phyloP scores from a whole-genome alignment of 2,113 vertebrate species.

The Ellobius talpinus region DNA sequence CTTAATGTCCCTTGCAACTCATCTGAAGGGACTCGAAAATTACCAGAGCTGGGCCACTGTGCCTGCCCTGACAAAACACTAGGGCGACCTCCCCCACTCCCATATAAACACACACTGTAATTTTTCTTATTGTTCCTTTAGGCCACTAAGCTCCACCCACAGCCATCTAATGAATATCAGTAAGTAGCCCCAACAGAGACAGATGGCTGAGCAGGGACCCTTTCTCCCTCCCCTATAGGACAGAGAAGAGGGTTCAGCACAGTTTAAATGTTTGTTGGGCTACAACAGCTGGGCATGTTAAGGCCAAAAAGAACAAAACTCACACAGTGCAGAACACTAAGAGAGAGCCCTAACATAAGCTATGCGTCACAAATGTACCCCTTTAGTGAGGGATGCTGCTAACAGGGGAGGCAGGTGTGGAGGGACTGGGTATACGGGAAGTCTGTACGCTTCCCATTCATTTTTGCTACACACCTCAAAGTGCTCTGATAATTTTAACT shows the following conservation, averaged over 20 bases:
- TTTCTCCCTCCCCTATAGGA: not conserved
- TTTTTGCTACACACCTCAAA: not conserved
- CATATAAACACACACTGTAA: not conserved
- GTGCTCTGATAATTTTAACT: not conserved
- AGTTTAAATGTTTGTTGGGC: not conserved
- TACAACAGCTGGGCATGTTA: not conserved
- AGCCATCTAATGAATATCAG: not conserved
- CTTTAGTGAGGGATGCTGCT: too few relatives aligned
- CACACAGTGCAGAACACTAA: not conserved
- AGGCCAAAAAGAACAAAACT: not conserved
- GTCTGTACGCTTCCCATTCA: not conserved
- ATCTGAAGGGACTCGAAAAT: not conserved
- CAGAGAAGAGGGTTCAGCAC: not conserved
- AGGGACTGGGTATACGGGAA: not conserved
- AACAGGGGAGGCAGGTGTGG: not conserved
- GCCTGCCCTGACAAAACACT: not conserved
- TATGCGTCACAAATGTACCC: not conserved
- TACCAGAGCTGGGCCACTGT: not conserved
- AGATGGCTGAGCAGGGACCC: slow-evolving; percentile 30
- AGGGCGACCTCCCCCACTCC: not conserved
- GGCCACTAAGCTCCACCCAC: not conserved
- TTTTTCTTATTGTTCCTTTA: not conserved
- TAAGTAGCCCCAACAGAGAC: not conserved
- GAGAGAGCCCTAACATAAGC: not conserved
- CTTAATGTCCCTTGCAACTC: not conserved